Conservation (phyloP, 23 tunicate genomes). For the Phallusia fumigata region DNA sequence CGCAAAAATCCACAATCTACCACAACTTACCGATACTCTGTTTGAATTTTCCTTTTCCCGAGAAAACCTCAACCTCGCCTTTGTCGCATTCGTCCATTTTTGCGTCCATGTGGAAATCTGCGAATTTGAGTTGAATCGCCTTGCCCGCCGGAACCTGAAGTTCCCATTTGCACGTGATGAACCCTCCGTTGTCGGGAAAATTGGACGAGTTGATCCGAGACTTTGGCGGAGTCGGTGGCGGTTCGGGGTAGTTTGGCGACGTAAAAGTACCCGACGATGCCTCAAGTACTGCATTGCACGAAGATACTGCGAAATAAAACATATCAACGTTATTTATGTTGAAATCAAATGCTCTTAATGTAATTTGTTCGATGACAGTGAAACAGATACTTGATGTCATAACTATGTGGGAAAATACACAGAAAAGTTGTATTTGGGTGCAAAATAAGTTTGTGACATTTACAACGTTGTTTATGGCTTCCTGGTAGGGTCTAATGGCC, state of each 20-base stretch:
- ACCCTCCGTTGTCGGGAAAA: slow-evolving; percentile 17
- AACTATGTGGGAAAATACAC: too few species aligned
- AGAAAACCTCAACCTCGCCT: slow-evolving; percentile 71
- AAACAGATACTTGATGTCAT: too few species aligned
- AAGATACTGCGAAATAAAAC: slow-evolving; percentile 44
- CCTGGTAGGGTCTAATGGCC: too few species aligned
- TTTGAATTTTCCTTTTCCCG: slow-evolving; percentile 61
- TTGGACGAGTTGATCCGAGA: neutral
- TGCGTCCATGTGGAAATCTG: slow-evolving; percentile 73
- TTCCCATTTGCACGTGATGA: slow-evolving; percentile 72
- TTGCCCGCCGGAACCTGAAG: slow-evolving; percentile 52
- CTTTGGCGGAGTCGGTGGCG: slow-evolving; percentile 26
- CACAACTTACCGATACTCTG: slow-evolving; percentile 54
- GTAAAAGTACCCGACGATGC: slow-evolving; percentile 86
- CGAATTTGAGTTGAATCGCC: slow-evolving; percentile 75
- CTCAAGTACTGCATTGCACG: slow-evolving; percentile 45
- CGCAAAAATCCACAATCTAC: too few species aligned
- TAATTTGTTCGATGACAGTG: too few species aligned
- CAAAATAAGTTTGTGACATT: too few species aligned
- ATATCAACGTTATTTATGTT: neutral
- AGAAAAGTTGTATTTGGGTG: too few species aligned
- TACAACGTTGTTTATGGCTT: too few species aligned
- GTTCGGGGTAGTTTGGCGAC: slow-evolving; percentile 72
- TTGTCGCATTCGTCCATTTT: slow-evolving; percentile 78
- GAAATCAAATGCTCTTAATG: too few species aligned